phyloP scores from a whole-genome alignment of 1,140 invertebrate species.

The Apis florea region DNA sequence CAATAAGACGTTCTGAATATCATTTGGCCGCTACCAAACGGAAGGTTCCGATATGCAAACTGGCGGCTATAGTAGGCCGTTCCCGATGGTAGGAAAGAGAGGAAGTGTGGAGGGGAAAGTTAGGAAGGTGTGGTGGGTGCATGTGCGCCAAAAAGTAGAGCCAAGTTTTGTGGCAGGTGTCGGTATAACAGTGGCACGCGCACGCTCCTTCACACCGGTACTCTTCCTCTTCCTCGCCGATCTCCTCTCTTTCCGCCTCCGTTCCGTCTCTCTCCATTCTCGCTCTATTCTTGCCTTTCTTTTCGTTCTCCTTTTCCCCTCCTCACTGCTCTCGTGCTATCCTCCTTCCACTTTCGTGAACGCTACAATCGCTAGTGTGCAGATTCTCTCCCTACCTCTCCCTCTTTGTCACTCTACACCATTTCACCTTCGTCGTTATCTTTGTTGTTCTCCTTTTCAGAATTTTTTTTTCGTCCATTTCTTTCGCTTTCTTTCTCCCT shows the following conservation, averaged over 20 bases:
- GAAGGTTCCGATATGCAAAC: conserved; percentile 37
- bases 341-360: conserved; percentile 19
- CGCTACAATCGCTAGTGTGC: conserved; percentile 21
- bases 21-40: conserved; percentile 10
- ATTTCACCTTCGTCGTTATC: conserved; percentile 53
- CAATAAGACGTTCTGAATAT: conserved; percentile 29
- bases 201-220: conserved; percentile 64
- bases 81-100: conserved; percentile 10
- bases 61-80: background rate
- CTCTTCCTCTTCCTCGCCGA: conserved; percentile 46
- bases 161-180: conserved; percentile 69
- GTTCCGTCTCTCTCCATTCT: background rate
- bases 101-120: conserved; percentile 5
- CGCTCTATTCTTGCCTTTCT: conserved; percentile 16
- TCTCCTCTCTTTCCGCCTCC: conserved; percentile 5
- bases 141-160: conserved; percentile 65
- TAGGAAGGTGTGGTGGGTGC: conserved; percentile 56
- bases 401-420: background rate
- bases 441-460: conserved; percentile 56
- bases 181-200: conserved; percentile 68
- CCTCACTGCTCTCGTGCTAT: background rate
- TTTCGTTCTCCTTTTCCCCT: background rate
- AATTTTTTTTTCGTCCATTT: conserved; percentile 15
- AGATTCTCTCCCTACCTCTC: conserved; percentile 10
- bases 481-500: conserved; percentile 27